These are phyloP conservation scores for Colaptes auratus DNA, from an alignment of 2,113 vertebrate genomes.

Conservation along the genomic window DNA sequence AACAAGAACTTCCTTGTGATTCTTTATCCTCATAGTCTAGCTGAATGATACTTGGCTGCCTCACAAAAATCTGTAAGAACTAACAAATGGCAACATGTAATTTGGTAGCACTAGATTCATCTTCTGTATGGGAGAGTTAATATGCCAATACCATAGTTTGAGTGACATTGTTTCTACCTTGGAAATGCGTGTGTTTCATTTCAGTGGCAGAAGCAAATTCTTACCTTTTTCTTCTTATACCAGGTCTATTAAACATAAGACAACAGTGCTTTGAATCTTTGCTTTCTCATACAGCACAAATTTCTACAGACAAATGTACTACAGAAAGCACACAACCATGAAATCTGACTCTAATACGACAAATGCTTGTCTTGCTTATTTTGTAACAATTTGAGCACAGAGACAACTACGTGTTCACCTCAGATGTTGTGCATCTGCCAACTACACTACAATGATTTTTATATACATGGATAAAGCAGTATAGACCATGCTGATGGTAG, in stretches of 20 bases:
- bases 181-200: not conserved
- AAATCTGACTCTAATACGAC: not conserved
- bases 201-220: not conserved
- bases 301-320: not conserved
- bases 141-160: not conserved
- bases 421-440: not conserved
- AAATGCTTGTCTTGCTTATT: not conserved
- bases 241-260: not conserved
- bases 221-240: not conserved
- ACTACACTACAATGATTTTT: not conserved
- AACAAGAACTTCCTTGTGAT: not conserved
- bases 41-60: not conserved
- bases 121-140: not conserved
- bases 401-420: not conserved
- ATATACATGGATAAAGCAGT: not conserved
- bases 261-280: not conserved
- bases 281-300: not conserved
- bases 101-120: not conserved
- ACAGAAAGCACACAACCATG: not conserved
- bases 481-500: not conserved
- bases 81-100: not conserved
- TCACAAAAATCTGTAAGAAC: not conserved
- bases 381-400: not conserved
- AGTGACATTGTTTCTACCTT: fast-evolving
- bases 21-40: not conserved